A percentile compares a stretch with the other conserved stretches of the same genome.
phyloP scores from a whole-genome alignment of 2,888 invertebrate species.

The Entomobrya multifasciata region DNA sequence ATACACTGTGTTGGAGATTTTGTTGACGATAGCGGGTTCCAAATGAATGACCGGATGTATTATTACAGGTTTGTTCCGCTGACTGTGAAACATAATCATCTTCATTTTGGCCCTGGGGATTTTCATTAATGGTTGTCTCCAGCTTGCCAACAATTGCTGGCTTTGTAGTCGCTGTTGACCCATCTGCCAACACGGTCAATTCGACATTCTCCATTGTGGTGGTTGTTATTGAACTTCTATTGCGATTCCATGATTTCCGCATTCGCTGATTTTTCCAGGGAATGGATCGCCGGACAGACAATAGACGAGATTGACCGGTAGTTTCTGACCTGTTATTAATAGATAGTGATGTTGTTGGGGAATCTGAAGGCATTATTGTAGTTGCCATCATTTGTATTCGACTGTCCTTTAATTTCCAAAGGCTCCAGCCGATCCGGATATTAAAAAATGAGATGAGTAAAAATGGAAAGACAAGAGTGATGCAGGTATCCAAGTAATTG shows the following conservation, averaged over 20 bases:
- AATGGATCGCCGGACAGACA: neutral
- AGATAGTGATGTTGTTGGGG: neutral
- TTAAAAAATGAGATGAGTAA: conserved; percentile 87
- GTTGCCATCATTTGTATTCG: conserved; percentile 67
- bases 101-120: neutral
- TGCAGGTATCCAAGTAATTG: conserved; percentile 87
- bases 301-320: neutral
- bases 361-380: neutral
- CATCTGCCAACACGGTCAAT: neutral
- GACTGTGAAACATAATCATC: neutral
- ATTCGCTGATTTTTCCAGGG: neutral
- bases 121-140: too few relatives aligned
- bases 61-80: too few relatives aligned
- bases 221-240: neutral
- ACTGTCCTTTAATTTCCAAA: conserved; percentile 83
- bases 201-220: neutral
- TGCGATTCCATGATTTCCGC: too few relatives aligned
- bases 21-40: too few relatives aligned
- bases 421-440: conserved; percentile 86
- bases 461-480: conserved; percentile 89
- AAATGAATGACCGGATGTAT: too few relatives aligned
- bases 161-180: neutral
- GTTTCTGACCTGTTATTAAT: neutral
- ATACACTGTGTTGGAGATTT: too few relatives aligned
- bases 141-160: neutral